phyloP scores from a whole-genome alignment of 1,140 invertebrate species.

The Harlomillsia oculata region DNA sequence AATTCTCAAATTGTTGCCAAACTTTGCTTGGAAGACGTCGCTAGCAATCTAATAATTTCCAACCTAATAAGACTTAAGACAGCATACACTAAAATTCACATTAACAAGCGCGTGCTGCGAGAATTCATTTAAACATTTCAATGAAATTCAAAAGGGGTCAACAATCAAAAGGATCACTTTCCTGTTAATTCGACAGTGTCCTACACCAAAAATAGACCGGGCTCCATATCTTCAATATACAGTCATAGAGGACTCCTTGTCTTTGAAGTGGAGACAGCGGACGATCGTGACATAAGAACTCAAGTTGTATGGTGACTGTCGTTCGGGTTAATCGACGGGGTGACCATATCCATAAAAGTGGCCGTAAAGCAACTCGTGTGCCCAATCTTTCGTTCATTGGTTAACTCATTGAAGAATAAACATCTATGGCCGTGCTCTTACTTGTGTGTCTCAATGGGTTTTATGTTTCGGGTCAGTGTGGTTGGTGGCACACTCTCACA shows the following conservation, averaged over 20 bases:
- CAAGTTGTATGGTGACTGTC: not conserved
- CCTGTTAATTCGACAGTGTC: too few species aligned
- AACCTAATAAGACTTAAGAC: too few species aligned
- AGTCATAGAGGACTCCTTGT: not conserved
- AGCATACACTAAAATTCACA: too few species aligned
- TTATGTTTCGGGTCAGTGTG: not conserved
- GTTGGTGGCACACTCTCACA: not conserved
- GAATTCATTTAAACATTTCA: too few species aligned
- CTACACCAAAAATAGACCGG: not conserved
- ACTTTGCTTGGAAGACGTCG: too few species aligned
- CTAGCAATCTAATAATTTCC: too few species aligned
- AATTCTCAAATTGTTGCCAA: too few species aligned
- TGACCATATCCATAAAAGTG: constrained; percentile 22
- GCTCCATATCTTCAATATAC: not conserved
- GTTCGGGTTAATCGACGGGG: constrained; percentile 14
- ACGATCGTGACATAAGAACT: not conserved
- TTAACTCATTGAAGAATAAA: not conserved
- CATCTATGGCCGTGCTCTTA: not conserved
- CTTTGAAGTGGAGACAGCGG: not conserved
- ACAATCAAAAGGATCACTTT: too few species aligned
- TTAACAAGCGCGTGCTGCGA: too few species aligned
- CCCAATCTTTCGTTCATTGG: not conserved
- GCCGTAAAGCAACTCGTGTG: constrained; percentile 3
- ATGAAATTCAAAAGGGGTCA: too few species aligned
- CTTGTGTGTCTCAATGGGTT: not conserved